These are phyloP conservation scores for Pachydiplax longipennis DNA, from an alignment of 2,888 invertebrate species.

Conservation along the genomic window DNA sequence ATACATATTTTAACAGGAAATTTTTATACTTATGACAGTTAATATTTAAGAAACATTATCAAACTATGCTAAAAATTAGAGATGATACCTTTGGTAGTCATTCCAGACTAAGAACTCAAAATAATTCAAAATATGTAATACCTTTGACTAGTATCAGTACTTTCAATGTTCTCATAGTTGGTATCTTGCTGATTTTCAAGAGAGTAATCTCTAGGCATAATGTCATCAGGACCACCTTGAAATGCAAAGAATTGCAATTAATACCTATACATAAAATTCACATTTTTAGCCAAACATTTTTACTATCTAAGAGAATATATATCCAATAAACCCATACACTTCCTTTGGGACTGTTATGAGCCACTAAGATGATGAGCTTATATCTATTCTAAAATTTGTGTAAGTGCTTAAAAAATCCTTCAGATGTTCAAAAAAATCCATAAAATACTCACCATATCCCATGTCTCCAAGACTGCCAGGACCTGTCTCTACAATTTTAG, in stretches of 20 bases:
- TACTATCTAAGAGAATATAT: not conserved
- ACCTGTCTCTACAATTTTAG: not conserved
- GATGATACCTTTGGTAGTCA: too few relatives aligned
- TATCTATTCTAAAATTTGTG: too few relatives aligned
- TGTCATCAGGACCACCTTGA: slow-evolving; percentile 1
- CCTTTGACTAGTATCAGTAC: not conserved
- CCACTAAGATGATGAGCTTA: too few relatives aligned
- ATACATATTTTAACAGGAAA: too few relatives aligned
- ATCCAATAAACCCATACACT: too few relatives aligned
- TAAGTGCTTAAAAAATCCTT: not conserved
- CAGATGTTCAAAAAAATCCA: not conserved
- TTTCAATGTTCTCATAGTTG: not conserved
- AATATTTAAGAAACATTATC: too few relatives aligned
- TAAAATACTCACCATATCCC: not conserved
- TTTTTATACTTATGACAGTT: too few relatives aligned
- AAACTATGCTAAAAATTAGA: too few relatives aligned
- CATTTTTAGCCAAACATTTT: not conserved
- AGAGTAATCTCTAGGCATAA: not conserved
- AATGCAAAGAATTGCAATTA: not conserved
- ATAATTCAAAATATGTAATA: not conserved
- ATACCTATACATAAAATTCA: not conserved
- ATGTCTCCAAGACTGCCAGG: not conserved
- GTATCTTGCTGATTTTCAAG: not conserved
- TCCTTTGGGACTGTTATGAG: too few relatives aligned
- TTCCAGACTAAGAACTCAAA: too few relatives aligned